Percentiles rank a stretch among this genome's conserved stretches.
Conservation (phyloP, 2,113 vertebrate genomes). For the Acrocephalus arundinaceus region DNA sequence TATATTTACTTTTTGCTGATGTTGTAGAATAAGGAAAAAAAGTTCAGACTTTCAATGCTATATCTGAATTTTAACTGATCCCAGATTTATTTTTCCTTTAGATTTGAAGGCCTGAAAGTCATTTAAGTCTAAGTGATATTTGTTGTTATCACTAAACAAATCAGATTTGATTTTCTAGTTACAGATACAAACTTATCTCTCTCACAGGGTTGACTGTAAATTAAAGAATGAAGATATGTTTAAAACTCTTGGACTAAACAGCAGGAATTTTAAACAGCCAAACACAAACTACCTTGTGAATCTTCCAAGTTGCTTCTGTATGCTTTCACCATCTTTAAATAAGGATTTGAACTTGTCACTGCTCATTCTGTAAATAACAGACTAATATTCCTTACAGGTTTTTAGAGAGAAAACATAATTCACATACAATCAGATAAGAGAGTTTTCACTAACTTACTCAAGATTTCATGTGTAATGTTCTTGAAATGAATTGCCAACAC, state of each 20-base stretch:
- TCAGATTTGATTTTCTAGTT: constrained; percentile 13
- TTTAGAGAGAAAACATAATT: background rate
- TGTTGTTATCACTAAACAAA: constrained; percentile 33
- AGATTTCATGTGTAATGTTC: background rate
- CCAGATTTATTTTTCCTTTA: constrained; percentile 15
- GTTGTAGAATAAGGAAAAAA: background rate
- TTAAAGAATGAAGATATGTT: background rate
- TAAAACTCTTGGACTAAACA: background rate
- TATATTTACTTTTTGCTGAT: background rate
- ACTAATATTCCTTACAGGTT: background rate
- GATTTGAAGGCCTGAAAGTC: background rate
- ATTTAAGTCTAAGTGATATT: constrained; percentile 25
- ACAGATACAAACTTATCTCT: background rate
- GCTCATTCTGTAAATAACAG: background rate
- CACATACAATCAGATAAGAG: background rate
- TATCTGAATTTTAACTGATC: background rate
- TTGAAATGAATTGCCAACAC: background rate
- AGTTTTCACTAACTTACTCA: background rate
- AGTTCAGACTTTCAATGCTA: background rate
- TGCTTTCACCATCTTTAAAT: background rate
- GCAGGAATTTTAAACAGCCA: constrained; percentile 20
- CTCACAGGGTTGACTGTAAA: background rate
- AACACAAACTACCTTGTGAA: background rate
- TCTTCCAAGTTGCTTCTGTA: background rate
- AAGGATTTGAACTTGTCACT: background rate